Percentiles rank a stretch among this genome's conserved stretches.
Evolutionary conservation across 2,888 invertebrate genomes (phyloP).

Genomic region (Pterostichus niger): DNA sequence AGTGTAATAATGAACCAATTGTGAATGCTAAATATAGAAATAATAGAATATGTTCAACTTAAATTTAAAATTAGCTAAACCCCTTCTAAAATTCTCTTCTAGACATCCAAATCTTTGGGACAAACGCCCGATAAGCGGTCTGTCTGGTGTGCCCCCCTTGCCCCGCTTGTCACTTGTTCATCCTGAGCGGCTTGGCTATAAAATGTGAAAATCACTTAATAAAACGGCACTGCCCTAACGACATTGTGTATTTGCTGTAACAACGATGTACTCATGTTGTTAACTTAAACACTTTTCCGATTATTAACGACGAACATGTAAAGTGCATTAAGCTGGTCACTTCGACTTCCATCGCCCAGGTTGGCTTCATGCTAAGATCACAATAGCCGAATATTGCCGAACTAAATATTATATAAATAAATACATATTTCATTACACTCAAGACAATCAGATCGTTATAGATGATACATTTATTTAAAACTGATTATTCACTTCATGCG

Average conservation of each 20-base stretch:
- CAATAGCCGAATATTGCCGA: constrained; percentile 32
- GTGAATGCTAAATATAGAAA: no score
- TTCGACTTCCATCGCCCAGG: constrained; percentile 71
- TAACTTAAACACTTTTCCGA: constrained; percentile 76
- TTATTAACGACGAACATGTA: constrained; percentile 76
- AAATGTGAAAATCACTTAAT: constrained; percentile 74
- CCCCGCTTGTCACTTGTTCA: not conserved
- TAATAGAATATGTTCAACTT: no score
- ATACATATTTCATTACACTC: no score
- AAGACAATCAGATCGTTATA: no score
- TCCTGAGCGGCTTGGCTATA: constrained; percentile 56
- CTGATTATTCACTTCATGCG: no score
- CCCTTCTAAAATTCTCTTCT: not conserved
- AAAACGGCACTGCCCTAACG: constrained; percentile 71
- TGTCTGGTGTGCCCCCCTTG: not conserved
- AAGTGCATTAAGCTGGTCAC: constrained; percentile 75
- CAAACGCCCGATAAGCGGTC: constrained; percentile 22
- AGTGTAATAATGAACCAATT: no score
- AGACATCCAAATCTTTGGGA: not conserved
- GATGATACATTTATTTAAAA: no score
- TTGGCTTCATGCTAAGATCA: constrained; percentile 68
- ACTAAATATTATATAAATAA: no score
- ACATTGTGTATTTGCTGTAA: constrained; percentile 73
- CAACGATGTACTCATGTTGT: constrained; percentile 76
- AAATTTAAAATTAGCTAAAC: no score